Percentiles rank a stretch among this genome's conserved stretches.
phyloP scores from a whole-genome alignment of 2,888 invertebrate genomes.

The Drosophila dives region DNA sequence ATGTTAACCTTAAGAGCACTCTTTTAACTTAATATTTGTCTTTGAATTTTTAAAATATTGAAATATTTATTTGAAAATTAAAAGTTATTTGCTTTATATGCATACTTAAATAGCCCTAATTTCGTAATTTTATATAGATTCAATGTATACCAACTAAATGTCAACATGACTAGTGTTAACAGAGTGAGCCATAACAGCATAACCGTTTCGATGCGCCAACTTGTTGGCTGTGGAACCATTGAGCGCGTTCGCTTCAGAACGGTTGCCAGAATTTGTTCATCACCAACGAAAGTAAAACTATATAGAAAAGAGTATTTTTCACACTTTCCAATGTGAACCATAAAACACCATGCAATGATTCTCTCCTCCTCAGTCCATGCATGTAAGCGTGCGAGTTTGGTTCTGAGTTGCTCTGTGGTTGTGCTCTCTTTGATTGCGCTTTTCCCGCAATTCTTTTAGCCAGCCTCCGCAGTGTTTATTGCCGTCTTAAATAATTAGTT shows the following conservation, averaged over 20 bases:
- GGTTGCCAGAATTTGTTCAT: constrained; percentile 38
- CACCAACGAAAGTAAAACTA: constrained; percentile 69
- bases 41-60: neutral
- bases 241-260: constrained; percentile 1
- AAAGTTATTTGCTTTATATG: neutral
- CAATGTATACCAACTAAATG: neutral
- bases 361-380: constrained; percentile 7
- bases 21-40: neutral
- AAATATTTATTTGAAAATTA: neutral
- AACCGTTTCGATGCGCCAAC: constrained; percentile 49
- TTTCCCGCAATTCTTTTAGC: constrained; percentile 2
- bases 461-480: constrained; percentile 59
- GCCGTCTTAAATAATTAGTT: constrained; percentile 55
- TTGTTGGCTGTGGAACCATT: constrained; percentile 47
- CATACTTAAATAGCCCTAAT: neutral
- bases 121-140: neutral
- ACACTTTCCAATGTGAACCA: constrained; percentile 66
- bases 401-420: constrained; percentile 10
- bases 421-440: constrained; percentile 27
- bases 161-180: constrained; percentile 16
- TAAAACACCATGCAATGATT: constrained; percentile 52
- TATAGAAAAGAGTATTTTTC: constrained; percentile 44
- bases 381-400: neutral
- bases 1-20: constrained; percentile 17
- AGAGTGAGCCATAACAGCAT: constrained; percentile 15